These are phyloP conservation scores for Syncerus caffer DNA, from an alignment of 2,797 vertebrate genomes.

Conservation along the genomic window DNA sequence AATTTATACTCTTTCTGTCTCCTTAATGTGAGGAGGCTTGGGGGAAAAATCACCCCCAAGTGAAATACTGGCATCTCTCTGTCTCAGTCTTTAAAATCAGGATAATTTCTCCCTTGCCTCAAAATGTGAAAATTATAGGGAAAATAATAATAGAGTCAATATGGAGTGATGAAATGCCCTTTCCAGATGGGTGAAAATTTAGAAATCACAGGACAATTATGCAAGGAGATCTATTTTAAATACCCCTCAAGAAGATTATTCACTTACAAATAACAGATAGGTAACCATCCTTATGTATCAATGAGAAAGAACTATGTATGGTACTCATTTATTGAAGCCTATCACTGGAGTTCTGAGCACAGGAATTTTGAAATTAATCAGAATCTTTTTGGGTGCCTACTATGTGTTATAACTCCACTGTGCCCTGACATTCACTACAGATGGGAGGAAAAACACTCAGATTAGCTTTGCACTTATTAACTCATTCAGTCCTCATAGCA, in stretches of 20 bases:
- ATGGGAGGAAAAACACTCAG: not conserved
- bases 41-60: not conserved
- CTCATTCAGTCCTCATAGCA: not conserved
- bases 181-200: not conserved
- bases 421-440: not conserved
- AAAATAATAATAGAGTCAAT: not conserved
- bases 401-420: not conserved
- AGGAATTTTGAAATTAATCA: not conserved
- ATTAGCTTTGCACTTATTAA: not conserved
- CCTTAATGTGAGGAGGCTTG: not conserved
- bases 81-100: not conserved
- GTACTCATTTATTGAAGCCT: not conserved
- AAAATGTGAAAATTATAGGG: not conserved
- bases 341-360: not conserved
- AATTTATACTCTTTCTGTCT: not conserved
- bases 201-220: not conserved
- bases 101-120: not conserved
- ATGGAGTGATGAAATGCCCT: not conserved
- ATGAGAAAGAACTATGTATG: not conserved
- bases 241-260: not conserved
- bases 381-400: not conserved
- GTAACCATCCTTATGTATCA: not conserved
- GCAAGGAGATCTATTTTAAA: not conserved
- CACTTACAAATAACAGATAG: not conserved
- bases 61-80: not conserved